Percentiles rank a stretch among this genome's conserved stretches.
Evolutionary conservation across 1,140 invertebrate genomes (phyloP).

Genomic region (Helicoverpa armigera): DNA sequence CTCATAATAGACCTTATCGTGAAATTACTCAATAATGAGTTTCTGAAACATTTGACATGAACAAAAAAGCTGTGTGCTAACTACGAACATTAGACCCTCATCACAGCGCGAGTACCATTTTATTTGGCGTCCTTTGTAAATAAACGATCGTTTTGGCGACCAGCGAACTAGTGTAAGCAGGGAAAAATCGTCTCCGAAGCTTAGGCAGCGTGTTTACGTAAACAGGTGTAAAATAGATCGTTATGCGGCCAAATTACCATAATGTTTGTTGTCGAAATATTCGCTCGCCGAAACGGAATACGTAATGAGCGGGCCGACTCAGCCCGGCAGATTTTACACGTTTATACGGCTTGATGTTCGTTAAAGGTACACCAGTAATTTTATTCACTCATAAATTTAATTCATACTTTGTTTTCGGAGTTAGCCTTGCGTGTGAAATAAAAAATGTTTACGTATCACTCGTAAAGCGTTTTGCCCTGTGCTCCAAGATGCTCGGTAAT

Average conservation of each 20-base stretch:
- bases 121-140: slow-evolving; percentile 49
- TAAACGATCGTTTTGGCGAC: slow-evolving; percentile 52
- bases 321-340: slow-evolving; percentile 64
- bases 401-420: slow-evolving; percentile 59
- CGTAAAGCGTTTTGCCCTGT: slow-evolving; percentile 35
- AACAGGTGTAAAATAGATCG: slow-evolving; percentile 81
- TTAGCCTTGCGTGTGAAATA: slow-evolving; percentile 47
- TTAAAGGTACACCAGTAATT: slow-evolving; percentile 65
- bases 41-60: slow-evolving; percentile 41
- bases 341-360: slow-evolving; percentile 62
- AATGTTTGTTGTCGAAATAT: slow-evolving; percentile 82
- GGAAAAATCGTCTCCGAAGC: slow-evolving; percentile 69
- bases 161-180: slow-evolving; percentile 54
- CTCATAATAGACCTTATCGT: slow-evolving; percentile 32
- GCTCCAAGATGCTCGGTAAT: slow-evolving; percentile 14
- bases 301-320: slow-evolving; percentile 70
- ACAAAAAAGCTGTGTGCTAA: slow-evolving; percentile 32
- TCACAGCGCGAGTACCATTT: slow-evolving; percentile 42
- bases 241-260: slow-evolving; percentile 78
- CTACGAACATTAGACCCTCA: slow-evolving; percentile 48
- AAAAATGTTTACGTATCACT: slow-evolving; percentile 45
- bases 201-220: slow-evolving; percentile 74
- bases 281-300: slow-evolving; percentile 73
- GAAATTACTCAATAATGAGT: slow-evolving; percentile 47
- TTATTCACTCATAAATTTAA: slow-evolving; percentile 66